Conservation (phyloP, 2,797 vertebrate species). For the Acanthurus leucopareius region DNA sequence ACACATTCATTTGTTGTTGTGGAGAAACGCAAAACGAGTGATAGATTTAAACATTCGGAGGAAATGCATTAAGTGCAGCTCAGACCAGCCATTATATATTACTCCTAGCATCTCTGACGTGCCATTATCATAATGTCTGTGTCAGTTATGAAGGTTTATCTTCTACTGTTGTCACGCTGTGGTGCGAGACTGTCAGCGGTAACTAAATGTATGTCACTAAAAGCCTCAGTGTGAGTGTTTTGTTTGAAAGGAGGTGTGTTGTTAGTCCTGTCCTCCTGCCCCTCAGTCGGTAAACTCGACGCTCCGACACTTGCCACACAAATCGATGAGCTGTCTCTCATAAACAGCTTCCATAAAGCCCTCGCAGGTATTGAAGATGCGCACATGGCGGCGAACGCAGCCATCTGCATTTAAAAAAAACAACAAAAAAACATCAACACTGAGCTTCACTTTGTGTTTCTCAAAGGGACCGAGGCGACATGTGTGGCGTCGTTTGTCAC, state of each 20-base stretch:
- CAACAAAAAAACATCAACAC: conserved; percentile 3
- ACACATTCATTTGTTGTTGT: conserved; percentile 1
- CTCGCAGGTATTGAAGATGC: not conserved
- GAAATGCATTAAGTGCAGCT: conserved; percentile 53
- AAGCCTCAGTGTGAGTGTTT: conserved; percentile 37
- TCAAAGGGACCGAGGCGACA: not conserved
- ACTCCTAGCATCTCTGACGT: conserved; percentile 53
- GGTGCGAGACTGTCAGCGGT: conserved; percentile 22
- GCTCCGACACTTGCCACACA: conserved; percentile 22
- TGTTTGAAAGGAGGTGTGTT: conserved; percentile 34
- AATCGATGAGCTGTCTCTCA: conserved; percentile 29
- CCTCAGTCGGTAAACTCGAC: conserved; percentile 17
- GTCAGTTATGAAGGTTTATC: conserved; percentile 38
- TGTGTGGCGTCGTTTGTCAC: not conserved
- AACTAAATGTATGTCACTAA: conserved; percentile 34
- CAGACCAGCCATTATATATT: conserved; percentile 48
- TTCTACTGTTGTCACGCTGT: not conserved
- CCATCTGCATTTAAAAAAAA: conserved; percentile 7
- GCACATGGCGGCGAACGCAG: not conserved
- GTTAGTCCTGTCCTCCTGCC: conserved; percentile 30
- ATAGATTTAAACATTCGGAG: conserved; percentile 53
- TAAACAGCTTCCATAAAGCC: not conserved
- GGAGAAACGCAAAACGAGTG: conserved; percentile 41
- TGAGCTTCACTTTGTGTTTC: not conserved
- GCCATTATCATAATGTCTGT: conserved; percentile 58